Base-by-base conservation (phyloP, 2,888 invertebrate genomes). In the Drosophila paranaensis region DNA sequence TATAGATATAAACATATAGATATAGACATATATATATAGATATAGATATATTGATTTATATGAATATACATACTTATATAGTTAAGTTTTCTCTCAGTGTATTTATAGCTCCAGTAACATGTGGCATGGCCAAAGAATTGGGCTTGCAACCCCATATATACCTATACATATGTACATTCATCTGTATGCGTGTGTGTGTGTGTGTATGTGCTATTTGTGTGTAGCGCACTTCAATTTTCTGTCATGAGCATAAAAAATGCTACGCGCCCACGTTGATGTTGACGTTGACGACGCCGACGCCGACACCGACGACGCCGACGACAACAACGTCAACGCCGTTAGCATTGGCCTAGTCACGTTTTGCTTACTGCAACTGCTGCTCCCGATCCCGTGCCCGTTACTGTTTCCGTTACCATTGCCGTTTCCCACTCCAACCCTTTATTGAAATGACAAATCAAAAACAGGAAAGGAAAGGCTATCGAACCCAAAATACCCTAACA, bases 301-400 rank as follows among this genome's bases (percentile, higher is more conserved):
- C 51, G 20, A 16, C 16, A 30, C 0, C 50, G 14, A 10, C 25
- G 45, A 10, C 25, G 45, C 30, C 16, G 50, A 14, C 33, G 51
- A 51, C 35, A 51, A 37, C 51, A 37, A 27, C 27, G 37, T 56
- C 56, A 67, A 56, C 77, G 63, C 48, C 58, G 67, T 53, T 76
- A 76, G 73, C 67, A 71, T 80, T 80, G 78, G 73, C 70, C 79
- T 82, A 80, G 84, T 82, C 84, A 84, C 84, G 82, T 84, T 82
- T 69, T 62, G 53, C 55, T 43, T 39, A 37, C 30, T 50, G 56
- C 58, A 40, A 33, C 16, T 40, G 33, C 27, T 27, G 30, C 9
- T 35, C 45, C 45, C 33, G 37, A 30, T 43, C 55, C 55, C 46
- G 33, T 25, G 37, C 20, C 37, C 14, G 45, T 39, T 53, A 39